Evolutionary conservation across 2,797 vertebrate species (phyloP), one percentile per base, ranked within the genome.

Genomic region (Microctenopoma lineatum): DNA sequence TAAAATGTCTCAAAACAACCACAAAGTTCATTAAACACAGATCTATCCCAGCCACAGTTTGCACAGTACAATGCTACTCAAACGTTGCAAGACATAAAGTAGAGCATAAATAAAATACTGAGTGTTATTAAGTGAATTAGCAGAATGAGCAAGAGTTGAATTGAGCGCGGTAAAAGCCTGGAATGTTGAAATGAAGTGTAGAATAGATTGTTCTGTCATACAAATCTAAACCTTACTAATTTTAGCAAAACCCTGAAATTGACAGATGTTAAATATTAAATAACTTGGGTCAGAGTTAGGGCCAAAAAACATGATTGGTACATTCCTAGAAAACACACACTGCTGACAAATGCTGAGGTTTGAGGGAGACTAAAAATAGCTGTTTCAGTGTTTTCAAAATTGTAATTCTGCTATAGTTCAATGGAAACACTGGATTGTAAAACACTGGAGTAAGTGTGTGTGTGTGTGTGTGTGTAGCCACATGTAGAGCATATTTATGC

Each of bases 311-410:
- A 60, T 42, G 27, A 69, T 70, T 47, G 48, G 27, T 47, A 16
- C 13, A 51, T 65, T 53, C 60, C 59, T 59, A 25, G 42, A 65
- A 63, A 73, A 70, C 41, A 66, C 18, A 53, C 26, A 60, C 56
- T 36, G 18, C 34, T 42, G 14, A 65, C 39, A 77, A 55, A 11
- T 21, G 12, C 51, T 39, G 10, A 66, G 47, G 14, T 66, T 71
- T 61, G 55, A 55, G 46, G n/a, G 36, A 44, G 45, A 53, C 21
- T 46, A 14, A 66, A 56, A 80, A 66, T 21, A 75, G 53, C 58
- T 25, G 38, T 2, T 41, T 11, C 3, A n/a, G 9, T 50, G 48
- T 53, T 68, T 63, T 36, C 39, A 44, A 73, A 66, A 54, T 4
- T 36, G 0, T 66, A 38, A 47, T 59, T 39, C 46, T 59, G 13